Evolutionary conservation across 1,140 invertebrate genomes (phyloP), one percentile per base, ranked within the genome.

Genomic region (Drosophila kepulauana): DNA sequence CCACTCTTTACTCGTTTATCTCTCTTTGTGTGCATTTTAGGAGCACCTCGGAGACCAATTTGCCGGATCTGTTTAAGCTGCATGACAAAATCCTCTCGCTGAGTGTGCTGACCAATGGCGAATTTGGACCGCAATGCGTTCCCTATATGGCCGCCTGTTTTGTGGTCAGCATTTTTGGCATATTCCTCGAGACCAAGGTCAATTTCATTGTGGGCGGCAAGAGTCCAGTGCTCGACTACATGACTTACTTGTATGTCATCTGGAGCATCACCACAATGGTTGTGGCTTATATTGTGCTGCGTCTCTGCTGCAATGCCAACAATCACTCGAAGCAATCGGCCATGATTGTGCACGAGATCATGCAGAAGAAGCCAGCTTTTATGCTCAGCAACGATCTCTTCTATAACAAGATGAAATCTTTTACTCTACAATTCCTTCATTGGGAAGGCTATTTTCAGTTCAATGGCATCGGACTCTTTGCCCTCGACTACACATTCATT

Each of bases 331-430:
- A 92, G 49, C 81, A 92, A 75, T 92, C 92, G 33, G 91, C 92
- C 5, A 89, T 92, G 82, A 90, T 93, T 43, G 88, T 93, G 3
- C 92, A 93, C 41, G 91, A 93, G 72, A 93, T 93, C 16, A 90
- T 93, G 81, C 92, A 93, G n/a, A 93, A 92, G 77, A 93, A 93
- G 33, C 92, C 92, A 0, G 78, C 82, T 1, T 93, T 92, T 38
- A 92, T 93, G 91, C 58, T 93, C 6, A 91, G 85, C 68, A 91
- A 92, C 45, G 91, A 92, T 81, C 62, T 91, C 0, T 93, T 88
- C 35, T 93, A 93, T 56, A 92, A 92, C 64, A 92, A 92, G 69
- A 93, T 93, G 92, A 93, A 93, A 54, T 91, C 88, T 3, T 93
- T 93, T 48, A 92, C 92, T 0, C 51, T 93, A 67, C 92, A 92